Evolutionary conservation across 2,888 invertebrate species (phyloP), one percentile per base, ranked within the genome.

Genomic region (Molorchus minor): DNA sequence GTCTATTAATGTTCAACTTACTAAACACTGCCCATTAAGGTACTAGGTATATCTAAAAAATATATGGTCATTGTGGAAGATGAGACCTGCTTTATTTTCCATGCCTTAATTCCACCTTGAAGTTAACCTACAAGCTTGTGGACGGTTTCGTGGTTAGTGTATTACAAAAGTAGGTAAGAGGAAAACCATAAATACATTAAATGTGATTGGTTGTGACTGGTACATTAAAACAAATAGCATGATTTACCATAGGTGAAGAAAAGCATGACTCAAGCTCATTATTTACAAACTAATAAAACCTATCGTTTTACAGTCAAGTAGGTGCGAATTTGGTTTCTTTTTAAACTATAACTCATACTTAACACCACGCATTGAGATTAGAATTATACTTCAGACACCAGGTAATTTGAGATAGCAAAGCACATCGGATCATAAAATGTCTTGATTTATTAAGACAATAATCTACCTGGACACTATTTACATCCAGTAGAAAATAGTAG

Each of bases 301-400:
- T 33, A 45, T 45, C 33, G 45, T 30, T 33, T 30, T 20, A 47
- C 33, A 35, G 35, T 21, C 35, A 30, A 20, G 21, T 21, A 47
- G 36, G 36, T 21, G 36, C 20, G 15, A 35, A 47, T 47, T 47
- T 21, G 36, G 20, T 20, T 29, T 12, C 19, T 20, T 29, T 12
- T 12, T 13, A 13, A 36, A 47, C 21, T 35, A 15, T 47, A 47
- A 47, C 36, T 47, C 19, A 47, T 33, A 36, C 47, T 47, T 47
- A 47, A 17, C 47, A 47, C 47, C 47, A 47, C 47, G 47, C 36
- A 47, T 20, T 35, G 35, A 33, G 47, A 47, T 47, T 47, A 47
- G 35, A 20, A 36, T 47, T 35, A 20, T n/a, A 35, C 21, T 2
- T 29, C 13, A 19, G 36, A 35, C 5, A 35, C 35, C 35, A 47